phyloP scores from a whole-genome alignment of 2,113 vertebrate genomes.

The Callipepla californica region DNA sequence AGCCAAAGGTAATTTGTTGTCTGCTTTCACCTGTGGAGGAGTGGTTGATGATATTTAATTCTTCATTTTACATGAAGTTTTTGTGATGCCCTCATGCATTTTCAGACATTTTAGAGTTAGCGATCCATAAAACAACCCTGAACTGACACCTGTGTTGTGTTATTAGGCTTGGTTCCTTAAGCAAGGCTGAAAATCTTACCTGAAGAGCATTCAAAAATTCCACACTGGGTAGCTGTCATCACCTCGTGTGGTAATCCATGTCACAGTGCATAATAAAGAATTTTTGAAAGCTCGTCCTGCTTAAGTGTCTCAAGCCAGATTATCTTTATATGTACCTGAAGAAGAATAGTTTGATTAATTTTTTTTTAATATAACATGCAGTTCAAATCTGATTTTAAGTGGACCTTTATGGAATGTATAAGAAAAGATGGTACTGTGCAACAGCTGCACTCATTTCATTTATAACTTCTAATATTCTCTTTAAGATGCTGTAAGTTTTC shows the following conservation, averaged over 20 bases:
- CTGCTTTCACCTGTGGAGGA: background rate
- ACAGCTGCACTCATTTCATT: fast-evolving
- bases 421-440: background rate
- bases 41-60: background rate
- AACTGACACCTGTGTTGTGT: background rate
- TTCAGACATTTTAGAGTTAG: background rate
- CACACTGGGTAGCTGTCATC: background rate
- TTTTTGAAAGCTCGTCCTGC: background rate
- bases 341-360: background rate
- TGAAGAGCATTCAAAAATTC: background rate
- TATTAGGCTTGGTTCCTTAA: background rate
- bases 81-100: background rate
- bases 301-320: background rate
- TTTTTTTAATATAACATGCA: background rate
- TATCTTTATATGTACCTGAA: background rate
- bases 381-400: background rate
- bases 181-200: background rate
- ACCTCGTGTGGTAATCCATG: background rate
- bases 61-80: background rate
- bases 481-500: background rate
- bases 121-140: background rate
- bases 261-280: background rate
- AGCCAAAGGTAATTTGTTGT: background rate
- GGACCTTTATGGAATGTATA: background rate
- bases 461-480: background rate